phyloP scores from a whole-genome alignment of 2,113 vertebrate species.

The Myanophis thanlyinensis region DNA sequence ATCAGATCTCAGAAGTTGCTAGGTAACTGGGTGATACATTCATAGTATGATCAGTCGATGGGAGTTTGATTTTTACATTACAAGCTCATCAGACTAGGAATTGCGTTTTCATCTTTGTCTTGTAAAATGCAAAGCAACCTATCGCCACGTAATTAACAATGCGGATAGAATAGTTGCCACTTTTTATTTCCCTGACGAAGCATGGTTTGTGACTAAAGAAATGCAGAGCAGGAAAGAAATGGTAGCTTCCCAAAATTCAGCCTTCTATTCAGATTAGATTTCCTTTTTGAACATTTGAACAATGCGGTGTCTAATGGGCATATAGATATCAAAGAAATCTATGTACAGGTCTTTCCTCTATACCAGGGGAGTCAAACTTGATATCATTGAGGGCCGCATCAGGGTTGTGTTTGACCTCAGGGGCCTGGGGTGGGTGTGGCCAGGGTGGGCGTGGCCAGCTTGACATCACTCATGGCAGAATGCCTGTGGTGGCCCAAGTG shows the following conservation, averaged over 20 bases:
- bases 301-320: not conserved
- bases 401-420: no score
- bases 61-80: conserved; percentile 32
- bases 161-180: conserved; percentile 15
- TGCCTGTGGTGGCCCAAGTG: no score
- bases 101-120: conserved; percentile 14
- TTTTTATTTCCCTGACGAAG: not conserved
- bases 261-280: not conserved
- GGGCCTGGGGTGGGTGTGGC: no score
- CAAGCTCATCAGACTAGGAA: conserved; percentile 3
- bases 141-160: conserved; percentile 21
- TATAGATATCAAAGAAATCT: not conserved
- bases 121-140: conserved; percentile 2
- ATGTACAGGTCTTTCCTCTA: not conserved
- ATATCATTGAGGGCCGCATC: no score
- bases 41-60: conserved; percentile 3
- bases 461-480: no score
- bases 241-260: not conserved
- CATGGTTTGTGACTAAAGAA: not conserved
- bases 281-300: not conserved
- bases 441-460: no score
- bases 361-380: no score
- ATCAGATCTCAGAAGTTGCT: conserved; percentile 6
- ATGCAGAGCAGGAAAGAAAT: not conserved
- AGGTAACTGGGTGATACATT: conserved; percentile 13